phyloP scores from a whole-genome alignment of 2,888 invertebrate genomes.

The Lissocephala sabroskyi region DNA sequence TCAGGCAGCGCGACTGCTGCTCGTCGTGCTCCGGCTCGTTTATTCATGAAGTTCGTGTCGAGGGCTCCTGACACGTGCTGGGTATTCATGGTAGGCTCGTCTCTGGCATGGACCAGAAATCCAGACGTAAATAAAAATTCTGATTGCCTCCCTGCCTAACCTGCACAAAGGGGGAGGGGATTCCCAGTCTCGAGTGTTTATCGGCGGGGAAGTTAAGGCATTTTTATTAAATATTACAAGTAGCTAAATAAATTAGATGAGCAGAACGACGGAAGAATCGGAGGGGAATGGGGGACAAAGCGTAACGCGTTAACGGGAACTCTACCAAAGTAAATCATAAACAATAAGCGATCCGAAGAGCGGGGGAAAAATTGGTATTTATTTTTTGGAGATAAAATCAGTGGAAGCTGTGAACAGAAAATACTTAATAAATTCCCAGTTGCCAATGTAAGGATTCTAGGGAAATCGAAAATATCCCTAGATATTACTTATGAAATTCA shows the following conservation, averaged over 20 bases:
- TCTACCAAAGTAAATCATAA: no score
- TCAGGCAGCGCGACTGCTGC: no score
- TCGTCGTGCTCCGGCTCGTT: conserved; percentile 38
- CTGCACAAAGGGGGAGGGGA: conserved; percentile 19
- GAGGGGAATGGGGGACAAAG: not conserved
- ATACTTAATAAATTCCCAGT: no score
- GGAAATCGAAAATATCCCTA: no score
- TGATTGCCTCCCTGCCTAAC: conserved; percentile 59
- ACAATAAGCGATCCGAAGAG: conserved; percentile 4
- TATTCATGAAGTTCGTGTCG: conserved; percentile 61
- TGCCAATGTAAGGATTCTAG: no score
- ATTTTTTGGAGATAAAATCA: no score
- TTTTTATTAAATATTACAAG: conserved; percentile 57
- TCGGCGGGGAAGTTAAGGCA: conserved; percentile 29
- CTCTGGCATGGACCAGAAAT: not conserved
- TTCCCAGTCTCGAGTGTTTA: no score
- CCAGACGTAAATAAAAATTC: conserved; percentile 52
- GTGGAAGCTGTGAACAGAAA: no score
- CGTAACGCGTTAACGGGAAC: conserved; percentile 17
- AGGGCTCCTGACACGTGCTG: conserved; percentile 42
- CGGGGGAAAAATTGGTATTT: no score
- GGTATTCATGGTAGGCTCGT: not conserved
- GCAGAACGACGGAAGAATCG: no score
- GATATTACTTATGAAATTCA: no score
- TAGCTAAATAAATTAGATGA: conserved; percentile 44